Conservation (phyloP, 2,797 vertebrate genomes). For the Lateolabrax maculatus region DNA sequence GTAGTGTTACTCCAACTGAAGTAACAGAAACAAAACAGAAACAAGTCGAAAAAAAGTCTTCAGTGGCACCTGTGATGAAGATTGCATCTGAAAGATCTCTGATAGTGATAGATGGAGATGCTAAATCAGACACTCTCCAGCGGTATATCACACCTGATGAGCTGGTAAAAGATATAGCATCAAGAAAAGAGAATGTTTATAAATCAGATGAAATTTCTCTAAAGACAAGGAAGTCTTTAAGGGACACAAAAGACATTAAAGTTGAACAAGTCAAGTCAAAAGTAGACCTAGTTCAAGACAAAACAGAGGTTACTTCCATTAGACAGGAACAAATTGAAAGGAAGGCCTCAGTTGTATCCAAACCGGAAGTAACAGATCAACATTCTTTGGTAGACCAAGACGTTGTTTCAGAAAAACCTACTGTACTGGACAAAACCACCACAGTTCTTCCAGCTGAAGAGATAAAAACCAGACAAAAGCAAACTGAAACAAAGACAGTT, state of each 20-base stretch:
- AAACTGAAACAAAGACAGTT: neutral
- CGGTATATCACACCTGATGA: neutral
- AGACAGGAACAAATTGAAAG: neutral
- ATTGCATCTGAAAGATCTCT: constrained; percentile 20
- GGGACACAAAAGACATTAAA: neutral
- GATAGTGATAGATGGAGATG: constrained; percentile 20
- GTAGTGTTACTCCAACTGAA: constrained; percentile 14
- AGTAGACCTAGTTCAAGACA: constrained; percentile 9
- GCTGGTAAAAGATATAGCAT: neutral
- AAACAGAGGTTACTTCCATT: neutral
- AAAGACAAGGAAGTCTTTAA: neutral
- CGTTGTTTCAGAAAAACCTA: neutral
- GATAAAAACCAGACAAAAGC: neutral
- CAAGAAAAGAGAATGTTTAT: neutral
- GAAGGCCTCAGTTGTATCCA: neutral
- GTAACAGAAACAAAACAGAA: constrained; percentile 16
- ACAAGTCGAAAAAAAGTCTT: constrained; percentile 13
- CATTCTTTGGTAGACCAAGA: neutral
- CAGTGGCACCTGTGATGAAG: constrained; percentile 47
- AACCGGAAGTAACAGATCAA: constrained; percentile 1
- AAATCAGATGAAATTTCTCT: neutral
- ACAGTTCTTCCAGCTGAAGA: neutral
- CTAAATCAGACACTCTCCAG: neutral
- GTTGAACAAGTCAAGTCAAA: constrained; percentile 5
- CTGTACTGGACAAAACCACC: neutral